A percentile compares a stretch with the other conserved stretches of the same genome.
These are phyloP conservation scores for Melospiza georgiana DNA, from an alignment of 2,113 vertebrate species.

Conservation along the genomic window DNA sequence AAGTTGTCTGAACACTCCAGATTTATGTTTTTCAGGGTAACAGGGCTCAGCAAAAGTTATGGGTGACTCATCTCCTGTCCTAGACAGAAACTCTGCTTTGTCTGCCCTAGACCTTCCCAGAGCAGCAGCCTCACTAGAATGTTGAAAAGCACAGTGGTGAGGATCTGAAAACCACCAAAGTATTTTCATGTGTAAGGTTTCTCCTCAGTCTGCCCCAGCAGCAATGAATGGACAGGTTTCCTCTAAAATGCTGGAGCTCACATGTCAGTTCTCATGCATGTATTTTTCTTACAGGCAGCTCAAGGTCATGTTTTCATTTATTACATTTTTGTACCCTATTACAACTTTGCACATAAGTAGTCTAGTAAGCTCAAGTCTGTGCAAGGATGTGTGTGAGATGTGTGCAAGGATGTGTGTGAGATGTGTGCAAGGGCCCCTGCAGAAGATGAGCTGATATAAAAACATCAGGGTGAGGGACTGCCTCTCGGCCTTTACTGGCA, in stretches of 20 bases:
- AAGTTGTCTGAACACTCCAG: neutral
- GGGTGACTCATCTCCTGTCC: neutral
- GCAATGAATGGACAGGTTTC: neutral
- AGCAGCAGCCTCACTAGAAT: neutral
- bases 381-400: neutral
- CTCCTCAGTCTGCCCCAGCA: neutral
- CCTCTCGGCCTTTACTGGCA: neutral
- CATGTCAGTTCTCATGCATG: accelerated
- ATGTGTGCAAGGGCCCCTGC: neutral
- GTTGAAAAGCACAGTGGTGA: neutral
- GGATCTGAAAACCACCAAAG: neutral
- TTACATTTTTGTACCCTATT: neutral
- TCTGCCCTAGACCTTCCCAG: neutral
- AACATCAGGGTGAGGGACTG: neutral
- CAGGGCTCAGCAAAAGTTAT: neutral
- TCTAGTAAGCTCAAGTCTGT: neutral
- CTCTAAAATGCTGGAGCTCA: neutral
- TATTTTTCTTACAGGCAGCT: neutral
- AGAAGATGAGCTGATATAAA: neutral
- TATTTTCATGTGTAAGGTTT: neutral
- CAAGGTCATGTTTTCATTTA: neutral
- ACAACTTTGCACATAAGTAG: neutral
- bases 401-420: neutral
- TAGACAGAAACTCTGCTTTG: neutral
- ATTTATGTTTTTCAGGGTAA: neutral